Base-by-base conservation (phyloP, 2,888 invertebrate species). In the Incurvaria masculella region DNA sequence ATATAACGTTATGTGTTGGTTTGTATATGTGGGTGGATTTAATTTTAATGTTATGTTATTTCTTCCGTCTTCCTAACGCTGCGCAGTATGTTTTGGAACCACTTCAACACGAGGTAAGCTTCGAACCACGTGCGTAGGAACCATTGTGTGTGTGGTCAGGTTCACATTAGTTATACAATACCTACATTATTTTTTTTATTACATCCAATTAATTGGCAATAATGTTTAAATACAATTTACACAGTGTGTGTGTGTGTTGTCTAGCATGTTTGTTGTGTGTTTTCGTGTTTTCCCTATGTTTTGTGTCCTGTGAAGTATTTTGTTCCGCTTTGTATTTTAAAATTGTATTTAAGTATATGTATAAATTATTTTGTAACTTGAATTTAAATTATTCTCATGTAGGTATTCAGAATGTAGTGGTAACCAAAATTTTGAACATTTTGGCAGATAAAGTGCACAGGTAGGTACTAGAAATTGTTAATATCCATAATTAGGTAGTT, bases 61-160 rank as follows among this genome's bases (percentile, higher is more conserved):
- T 84, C 82, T 83, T 74, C 82, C 83, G 85, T 82, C 86, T 82
- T 81, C 80, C 82, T 82, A 81, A 83, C 85, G 88, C 88, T 88
- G 88, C 88, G 83, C 91, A 95, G 94, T 92, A 90, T 94, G 85
- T 94, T 94, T 89, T 94, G 94, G 95, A 94, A 93, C 87, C 92
- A 94, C 91, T 94, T 95, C 91, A 94, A 94, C 80, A 90, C 93
- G 86, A 94, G 95, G 95, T 95, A 94, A 94, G 94, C 85, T 54
- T 63, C 68, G 61, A 64, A 59, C 57, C 62, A 58, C 58, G 55
- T 62, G 63, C 54, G 59, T 66, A 65, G 66, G 66, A 63, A 62
- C 64, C 59, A 62, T 61, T 69, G 63, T 65, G 59, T 62, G 59
- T 59, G 53, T 38, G 38, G 51, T 50, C 51, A 51, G 48, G 56